Base-by-base conservation (phyloP, 2,888 invertebrate species). In the Aspidapion aeneum region DNA sequence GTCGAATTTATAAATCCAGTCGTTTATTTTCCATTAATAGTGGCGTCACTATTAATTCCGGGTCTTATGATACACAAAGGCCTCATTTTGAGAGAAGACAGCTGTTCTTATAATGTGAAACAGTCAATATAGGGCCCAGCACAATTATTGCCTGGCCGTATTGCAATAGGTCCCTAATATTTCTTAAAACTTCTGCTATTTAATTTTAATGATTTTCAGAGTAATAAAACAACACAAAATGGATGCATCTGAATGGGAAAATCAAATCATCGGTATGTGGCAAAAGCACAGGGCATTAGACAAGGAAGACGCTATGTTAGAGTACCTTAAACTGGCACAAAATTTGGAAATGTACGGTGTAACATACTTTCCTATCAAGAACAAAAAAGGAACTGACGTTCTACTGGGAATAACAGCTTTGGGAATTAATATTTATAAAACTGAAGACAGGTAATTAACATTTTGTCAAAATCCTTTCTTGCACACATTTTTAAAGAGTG, bases 271-370 rank as follows among this genome's bases (percentile, higher is more conserved):
- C 72, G 95, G 91, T 75, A 98, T 98, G 98, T 98, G 96, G 94
- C 90, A 91, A 77, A 97, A 98, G 81, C 96, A 94, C 79, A 89
- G 88, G 78, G 91, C 90, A 55, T 89, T 92, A 91, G 82, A 92
- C 73, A 88, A 92, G 72, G 98, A 98, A 79, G 98, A 98, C 81
- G 96, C 97, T 71, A 98, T 98, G 97, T 91, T 98, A 91, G 98
- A 99, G 82, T 98, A 98, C 82, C 85, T 99, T 74, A 97, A 96
- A 85, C 91, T 97, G 71, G 94, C 94, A 65, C 96, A 97, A 84
- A 96, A 97, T 83, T 84, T 97, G 72, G 96, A 97, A 83, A 97
- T 96, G 96, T 98, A 97, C 80, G 97, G 98, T 71, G 96, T 98
- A 70, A 96, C 95, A 82, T 99, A 97, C 83, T 99, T 98, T 82